Evolutionary conservation across 2,888 invertebrate genomes (phyloP).

Genomic region (Spialia ferax): DNA sequence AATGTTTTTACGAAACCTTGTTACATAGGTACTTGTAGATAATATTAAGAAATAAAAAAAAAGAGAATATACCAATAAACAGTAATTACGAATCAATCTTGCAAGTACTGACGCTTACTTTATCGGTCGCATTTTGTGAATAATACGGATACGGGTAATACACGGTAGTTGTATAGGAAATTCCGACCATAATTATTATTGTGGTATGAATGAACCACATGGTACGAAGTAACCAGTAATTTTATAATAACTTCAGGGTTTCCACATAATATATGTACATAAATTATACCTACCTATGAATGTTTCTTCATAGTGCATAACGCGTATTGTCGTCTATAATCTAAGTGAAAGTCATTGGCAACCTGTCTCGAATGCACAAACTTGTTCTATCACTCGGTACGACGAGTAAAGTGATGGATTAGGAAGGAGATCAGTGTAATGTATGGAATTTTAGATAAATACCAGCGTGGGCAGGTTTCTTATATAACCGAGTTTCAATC

Average conservation of each 20-base stretch:
- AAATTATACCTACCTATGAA: not conserved
- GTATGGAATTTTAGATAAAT: slow-evolving; percentile 39
- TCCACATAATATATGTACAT: not conserved
- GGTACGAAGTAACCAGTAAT: too few relatives aligned
- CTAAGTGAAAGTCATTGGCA: slow-evolving; percentile 47
- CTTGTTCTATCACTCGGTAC: slow-evolving; percentile 34
- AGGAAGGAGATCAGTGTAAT: slow-evolving; percentile 37
- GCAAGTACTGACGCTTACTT: too few relatives aligned
- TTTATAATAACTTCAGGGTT: not conserved
- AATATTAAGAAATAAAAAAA: too few relatives aligned
- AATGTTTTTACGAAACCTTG: not conserved
- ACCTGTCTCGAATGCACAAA: slow-evolving; percentile 43
- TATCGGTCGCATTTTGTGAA: too few relatives aligned
- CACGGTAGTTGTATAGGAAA: too few relatives aligned
- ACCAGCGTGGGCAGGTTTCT: slow-evolving; percentile 46
- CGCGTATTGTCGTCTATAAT: slow-evolving; percentile 25
- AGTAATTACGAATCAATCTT: too few relatives aligned
- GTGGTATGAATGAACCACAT: too few relatives aligned
- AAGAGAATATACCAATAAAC: too few relatives aligned
- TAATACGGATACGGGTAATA: too few relatives aligned
- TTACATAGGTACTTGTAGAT: too few relatives aligned
- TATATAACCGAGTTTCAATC: slow-evolving; percentile 66
- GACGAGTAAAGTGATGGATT: slow-evolving; percentile 25
- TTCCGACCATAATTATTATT: too few relatives aligned
- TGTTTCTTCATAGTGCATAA: not conserved